Evolutionary conservation across 2,888 invertebrate species (phyloP), one percentile per base, ranked within the genome.

Genomic region (Sepioteuthis lessoniana): DNA sequence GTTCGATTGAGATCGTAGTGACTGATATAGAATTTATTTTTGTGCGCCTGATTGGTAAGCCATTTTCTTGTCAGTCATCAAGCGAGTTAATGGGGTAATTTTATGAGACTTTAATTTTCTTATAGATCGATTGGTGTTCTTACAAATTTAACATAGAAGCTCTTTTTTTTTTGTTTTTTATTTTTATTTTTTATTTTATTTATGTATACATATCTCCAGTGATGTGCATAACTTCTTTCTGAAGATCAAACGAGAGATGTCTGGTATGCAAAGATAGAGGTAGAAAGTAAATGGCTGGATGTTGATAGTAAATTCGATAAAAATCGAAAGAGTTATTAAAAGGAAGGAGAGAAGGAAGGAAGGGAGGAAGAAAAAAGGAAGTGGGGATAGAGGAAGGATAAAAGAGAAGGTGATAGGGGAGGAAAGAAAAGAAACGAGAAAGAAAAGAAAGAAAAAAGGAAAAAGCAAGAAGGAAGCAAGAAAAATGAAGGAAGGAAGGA

Each of bases 21-120:
- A 76, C 76, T 76, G 31, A 76, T 76, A 76, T 76, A n/a, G 76
- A 76, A n/a, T 76, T n/a, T 76, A n/a, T n/a, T 76, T 76, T 76
- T 76, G n/a, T 76, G 13, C 10, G n/a, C n/a, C 76, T n/a, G 76
- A 76, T n/a, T 76, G n/a, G n/a, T 76, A 13, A 4, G 35, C n/a
- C n/a, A 76, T n/a, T 76, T 76, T 76, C 76, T 35, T 76, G n/a
- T 35, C 76, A n/a, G 76, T 76, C 76, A 76, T 76, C 76, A 76
- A 76, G 16, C n/a, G 35, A 76, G 76, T 35, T 76, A 76, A 76
- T 76, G n/a, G 76, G 55, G 35, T n/a, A 76, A 76, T 76, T 76
- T 76, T 76, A 76, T 76, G 76, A n/a, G 76, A 76, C n/a, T 76
- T 76, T 76, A 76, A 76, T 76, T 76, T 76, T 76, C 76, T 76